Evolutionary conservation across 1,140 invertebrate genomes (phyloP).

Genomic region (Bombus huntii): DNA sequence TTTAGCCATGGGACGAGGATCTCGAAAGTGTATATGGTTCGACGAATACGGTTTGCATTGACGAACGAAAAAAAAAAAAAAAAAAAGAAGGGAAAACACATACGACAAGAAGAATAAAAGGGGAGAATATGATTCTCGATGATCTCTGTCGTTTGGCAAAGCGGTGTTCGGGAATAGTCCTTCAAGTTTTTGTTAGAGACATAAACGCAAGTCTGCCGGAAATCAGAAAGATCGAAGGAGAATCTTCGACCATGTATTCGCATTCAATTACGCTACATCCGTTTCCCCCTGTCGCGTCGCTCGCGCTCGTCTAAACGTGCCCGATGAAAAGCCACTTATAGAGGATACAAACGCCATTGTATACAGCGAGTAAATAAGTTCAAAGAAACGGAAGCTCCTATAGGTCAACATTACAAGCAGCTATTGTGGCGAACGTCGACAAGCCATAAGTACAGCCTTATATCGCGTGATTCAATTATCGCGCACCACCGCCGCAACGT

Average conservation of each 20-base stretch:
- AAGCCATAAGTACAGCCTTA: slow-evolving; percentile 4
- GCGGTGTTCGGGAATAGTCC: too few species aligned
- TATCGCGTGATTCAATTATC: slow-evolving; percentile 39
- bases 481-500: background rate
- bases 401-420: slow-evolving; percentile 2
- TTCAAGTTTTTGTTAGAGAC: too few species aligned
- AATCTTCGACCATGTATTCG: slow-evolving; percentile 6
- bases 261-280: slow-evolving; percentile 47
- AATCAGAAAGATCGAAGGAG: too few species aligned
- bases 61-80: background rate
- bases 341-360: slow-evolving; percentile 28
- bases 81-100: background rate
- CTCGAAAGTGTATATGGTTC: background rate
- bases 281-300: background rate
- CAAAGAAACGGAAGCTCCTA: slow-evolving; percentile 36
- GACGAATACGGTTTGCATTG: background rate
- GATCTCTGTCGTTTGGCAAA: too few species aligned
- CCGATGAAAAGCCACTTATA: slow-evolving; percentile 31
- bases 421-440: slow-evolving; percentile 23
- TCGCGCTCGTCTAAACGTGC: slow-evolving; percentile 24
- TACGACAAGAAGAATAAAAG: too few species aligned
- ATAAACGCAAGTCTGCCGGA: too few species aligned
- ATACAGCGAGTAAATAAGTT: slow-evolving; percentile 47
- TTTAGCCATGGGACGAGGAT: background rate
- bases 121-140: too few species aligned